Base-by-base conservation (phyloP, 1,140 invertebrate genomes). In the Rhysida immarginata region DNA sequence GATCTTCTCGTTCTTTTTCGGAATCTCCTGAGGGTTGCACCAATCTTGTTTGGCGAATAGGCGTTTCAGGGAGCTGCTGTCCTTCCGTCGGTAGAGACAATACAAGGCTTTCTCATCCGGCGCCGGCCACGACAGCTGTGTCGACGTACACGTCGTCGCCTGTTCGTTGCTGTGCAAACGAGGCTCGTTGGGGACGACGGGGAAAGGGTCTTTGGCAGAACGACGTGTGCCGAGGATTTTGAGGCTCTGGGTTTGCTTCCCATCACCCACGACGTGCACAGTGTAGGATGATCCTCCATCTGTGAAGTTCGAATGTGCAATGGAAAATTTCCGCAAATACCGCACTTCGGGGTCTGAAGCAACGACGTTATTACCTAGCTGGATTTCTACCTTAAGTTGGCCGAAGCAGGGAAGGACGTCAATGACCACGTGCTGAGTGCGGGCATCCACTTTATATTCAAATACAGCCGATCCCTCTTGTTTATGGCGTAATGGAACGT, bases 41-140 rank as follows among this genome's bases (percentile, higher is more conserved):
- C 57, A 53, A 20, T 63, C 53, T 18, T 66, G 55, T 54, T 11
- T 54, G 29, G 25, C 35, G 51, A 50, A n/a, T 59, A 62, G 18
- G 53, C 27, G 16, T 48, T 58, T 25, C 45, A 49, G 35, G 44
- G 50, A 26, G 49, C 45, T 29, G 45, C 56, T 35, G 52, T 58
- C 62, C 58, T 60, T 43, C 16, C 63, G 63, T 48, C 62, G 56
- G 48, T 69, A 68, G n/a, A 71, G 53, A 58, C 69, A 71, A 50
- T 68, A 71, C 18, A 57, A 63, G n/a, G 67, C 66, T 45, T 64
- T 63, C 14, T 65, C 62, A 18, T 63, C 60, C 1, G 62, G 58
- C 8, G 60, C 61, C 50, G 61, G 57, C 68, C 68, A 71, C 2
- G 63, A 61, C 0, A 71, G 54, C 14, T 64, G 70, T 20, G 68